Evolutionary conservation across 2,888 invertebrate genomes (phyloP).

Genomic region (Pimpla rufipes): DNA sequence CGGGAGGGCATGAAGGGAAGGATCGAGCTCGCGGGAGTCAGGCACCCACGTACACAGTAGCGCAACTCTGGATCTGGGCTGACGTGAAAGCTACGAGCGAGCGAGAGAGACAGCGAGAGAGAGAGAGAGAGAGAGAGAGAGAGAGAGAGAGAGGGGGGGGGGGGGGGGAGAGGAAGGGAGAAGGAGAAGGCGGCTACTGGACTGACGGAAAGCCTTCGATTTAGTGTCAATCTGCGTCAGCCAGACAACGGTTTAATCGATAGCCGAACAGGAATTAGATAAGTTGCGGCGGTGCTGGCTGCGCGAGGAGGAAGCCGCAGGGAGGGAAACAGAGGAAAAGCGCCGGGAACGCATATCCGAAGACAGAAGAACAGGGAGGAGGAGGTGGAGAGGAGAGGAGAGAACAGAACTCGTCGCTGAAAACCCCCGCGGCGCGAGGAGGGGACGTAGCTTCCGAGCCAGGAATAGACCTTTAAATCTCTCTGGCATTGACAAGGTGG

Average conservation of each 20-base stretch:
- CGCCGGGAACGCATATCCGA: conserved; percentile 6
- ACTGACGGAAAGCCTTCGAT: conserved; percentile 53
- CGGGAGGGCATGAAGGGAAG: background rate
- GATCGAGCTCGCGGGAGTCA: background rate
- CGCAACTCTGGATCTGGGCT: conserved; percentile 21
- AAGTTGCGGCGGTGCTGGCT: conserved; percentile 31
- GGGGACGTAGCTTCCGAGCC: conserved; percentile 45
- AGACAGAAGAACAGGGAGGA: conserved; percentile 3
- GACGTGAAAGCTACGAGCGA: conserved; percentile 8
- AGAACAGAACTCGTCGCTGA: background rate
- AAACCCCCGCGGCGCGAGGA: conserved; percentile 38
- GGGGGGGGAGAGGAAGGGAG: no score
- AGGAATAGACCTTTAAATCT: conserved; percentile 71
- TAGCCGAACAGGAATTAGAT: conserved; percentile 60
- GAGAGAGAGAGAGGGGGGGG: no score
- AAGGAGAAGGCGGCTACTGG: background rate
- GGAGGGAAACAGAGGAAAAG: conserved; percentile 12
- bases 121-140: no score
- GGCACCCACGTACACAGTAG: conserved; percentile 9
- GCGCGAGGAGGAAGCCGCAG: conserved; percentile 5
- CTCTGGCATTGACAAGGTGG: conserved; percentile 73
- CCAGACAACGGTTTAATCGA: conserved; percentile 58
- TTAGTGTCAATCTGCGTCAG: conserved; percentile 60
- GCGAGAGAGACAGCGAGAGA: no score
- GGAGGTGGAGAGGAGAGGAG: background rate